Conservation (phyloP, 1,140 invertebrate species). For the Zaprionus davidi region DNA sequence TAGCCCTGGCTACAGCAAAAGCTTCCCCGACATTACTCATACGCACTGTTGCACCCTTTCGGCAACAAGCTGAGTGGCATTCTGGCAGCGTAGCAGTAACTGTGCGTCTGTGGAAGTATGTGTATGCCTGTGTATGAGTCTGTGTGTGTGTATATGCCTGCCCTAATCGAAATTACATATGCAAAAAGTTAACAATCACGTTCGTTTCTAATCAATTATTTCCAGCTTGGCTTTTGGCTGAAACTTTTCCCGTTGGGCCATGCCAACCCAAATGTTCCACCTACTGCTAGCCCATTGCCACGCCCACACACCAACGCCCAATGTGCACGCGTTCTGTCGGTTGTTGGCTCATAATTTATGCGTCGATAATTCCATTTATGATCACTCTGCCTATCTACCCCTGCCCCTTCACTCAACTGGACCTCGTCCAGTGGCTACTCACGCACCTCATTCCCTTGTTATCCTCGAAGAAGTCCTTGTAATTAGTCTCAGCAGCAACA, state of each 20-base stretch:
- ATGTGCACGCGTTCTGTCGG: conserved; percentile 16
- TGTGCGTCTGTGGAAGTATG: background rate
- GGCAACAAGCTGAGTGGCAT: conserved; percentile 15
- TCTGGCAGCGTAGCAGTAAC: background rate
- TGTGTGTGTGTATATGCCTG: conserved; percentile 9
- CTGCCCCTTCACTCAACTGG: background rate
- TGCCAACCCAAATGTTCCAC: background rate
- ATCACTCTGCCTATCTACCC: conserved; percentile 53
- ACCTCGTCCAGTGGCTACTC: background rate
- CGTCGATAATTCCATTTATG: conserved; percentile 72
- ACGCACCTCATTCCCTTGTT: background rate
- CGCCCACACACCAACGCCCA: conserved; percentile 33
- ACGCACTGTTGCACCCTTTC: conserved; percentile 77
- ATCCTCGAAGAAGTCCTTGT: background rate
- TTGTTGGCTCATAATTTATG: conserved; percentile 61
- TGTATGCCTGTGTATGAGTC: conserved; percentile 1
- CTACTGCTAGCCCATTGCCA: conserved; percentile 8
- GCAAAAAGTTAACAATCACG: conserved; percentile 83
- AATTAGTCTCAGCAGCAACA: conserved; percentile 26
- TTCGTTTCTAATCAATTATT: conserved; percentile 82
- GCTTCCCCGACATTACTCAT: conserved; percentile 62
- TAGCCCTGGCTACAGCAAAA: conserved; percentile 34
- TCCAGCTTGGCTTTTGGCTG: conserved; percentile 51
- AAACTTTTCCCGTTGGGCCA: conserved; percentile 40
- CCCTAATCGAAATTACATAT: conserved; percentile 78